Percentiles rank a stretch among this genome's conserved stretches.
phyloP scores from a whole-genome alignment of 2,888 invertebrate species.

The Temnothorax rugatulus region DNA sequence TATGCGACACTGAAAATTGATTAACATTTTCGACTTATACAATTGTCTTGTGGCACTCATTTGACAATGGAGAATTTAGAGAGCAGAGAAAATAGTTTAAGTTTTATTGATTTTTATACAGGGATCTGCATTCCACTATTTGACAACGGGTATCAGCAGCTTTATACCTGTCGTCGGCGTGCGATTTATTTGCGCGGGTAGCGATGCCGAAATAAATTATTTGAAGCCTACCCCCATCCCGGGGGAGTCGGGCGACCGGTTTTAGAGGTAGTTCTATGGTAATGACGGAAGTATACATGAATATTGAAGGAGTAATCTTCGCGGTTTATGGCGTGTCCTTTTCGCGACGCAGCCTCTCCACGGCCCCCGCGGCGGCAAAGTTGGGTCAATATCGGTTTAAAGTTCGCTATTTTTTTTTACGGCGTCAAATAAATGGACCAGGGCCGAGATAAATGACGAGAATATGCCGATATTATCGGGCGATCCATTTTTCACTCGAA shows the following conservation, averaged over 20 bases:
- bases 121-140: not conserved
- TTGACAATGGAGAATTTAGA: not conserved
- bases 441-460: conserved; percentile 69
- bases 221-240: conserved; percentile 30
- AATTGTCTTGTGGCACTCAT: not conserved
- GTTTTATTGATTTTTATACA: not conserved
- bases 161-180: not conserved
- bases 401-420: conserved; percentile 66
- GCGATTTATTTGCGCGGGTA: conserved; percentile 21
- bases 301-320: conserved; percentile 61
- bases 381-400: conserved; percentile 69
- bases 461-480: conserved; percentile 72
- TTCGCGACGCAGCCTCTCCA: conserved; percentile 27
- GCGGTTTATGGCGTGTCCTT: conserved; percentile 47
- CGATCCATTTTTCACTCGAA: conserved; percentile 71
- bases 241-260: conserved; percentile 26
- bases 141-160: not conserved
- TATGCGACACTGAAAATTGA: not conserved
- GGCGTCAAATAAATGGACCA: conserved; percentile 69
- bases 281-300: conserved; percentile 43
- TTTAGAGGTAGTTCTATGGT: conserved; percentile 60
- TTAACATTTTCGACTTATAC: not conserved
- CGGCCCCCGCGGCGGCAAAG: conserved; percentile 27
- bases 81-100: not conserved
- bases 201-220: conserved; percentile 47